phyloP scores from a whole-genome alignment of 2,888 invertebrate genomes.

The Syrista parreyssii region DNA sequence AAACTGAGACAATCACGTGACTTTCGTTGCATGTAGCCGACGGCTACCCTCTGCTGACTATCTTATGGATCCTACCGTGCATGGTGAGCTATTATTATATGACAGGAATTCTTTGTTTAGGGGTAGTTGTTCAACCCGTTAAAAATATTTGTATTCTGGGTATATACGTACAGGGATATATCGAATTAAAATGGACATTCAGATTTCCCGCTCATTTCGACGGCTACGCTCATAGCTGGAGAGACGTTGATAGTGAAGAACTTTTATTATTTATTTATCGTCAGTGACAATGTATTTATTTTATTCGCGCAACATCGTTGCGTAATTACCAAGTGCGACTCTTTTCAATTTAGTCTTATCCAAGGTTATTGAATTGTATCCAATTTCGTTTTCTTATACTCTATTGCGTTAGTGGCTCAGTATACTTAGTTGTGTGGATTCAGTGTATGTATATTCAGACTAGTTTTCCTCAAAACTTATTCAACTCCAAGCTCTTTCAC shows the following conservation, averaged over 20 bases:
- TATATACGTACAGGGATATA: neutral
- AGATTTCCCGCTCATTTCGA: neutral
- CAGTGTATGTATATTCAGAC: neutral
- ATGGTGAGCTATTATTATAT: constrained; percentile 47
- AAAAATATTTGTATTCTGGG: neutral
- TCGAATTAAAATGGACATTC: neutral
- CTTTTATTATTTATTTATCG: neutral
- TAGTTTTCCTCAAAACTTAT: neutral
- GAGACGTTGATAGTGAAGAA: neutral
- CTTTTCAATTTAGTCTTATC: neutral
- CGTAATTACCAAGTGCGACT: neutral
- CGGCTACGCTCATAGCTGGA: neutral
- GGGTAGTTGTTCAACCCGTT: neutral
- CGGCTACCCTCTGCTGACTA: constrained; percentile 41
- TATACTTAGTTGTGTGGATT: neutral
- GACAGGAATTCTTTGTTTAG: neutral
- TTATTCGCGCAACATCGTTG: neutral
- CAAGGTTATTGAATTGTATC: neutral
- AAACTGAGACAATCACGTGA: neutral
- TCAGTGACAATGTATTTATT: neutral
- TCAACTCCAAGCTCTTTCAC: neutral
- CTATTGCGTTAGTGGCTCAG: neutral
- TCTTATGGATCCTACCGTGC: constrained; percentile 57
- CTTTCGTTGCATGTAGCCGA: constrained; percentile 27
- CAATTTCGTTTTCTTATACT: neutral